These are phyloP conservation scores for Tadarida brasiliensis DNA, from an alignment of 2,797 vertebrate genomes.

Conservation along the genomic window DNA sequence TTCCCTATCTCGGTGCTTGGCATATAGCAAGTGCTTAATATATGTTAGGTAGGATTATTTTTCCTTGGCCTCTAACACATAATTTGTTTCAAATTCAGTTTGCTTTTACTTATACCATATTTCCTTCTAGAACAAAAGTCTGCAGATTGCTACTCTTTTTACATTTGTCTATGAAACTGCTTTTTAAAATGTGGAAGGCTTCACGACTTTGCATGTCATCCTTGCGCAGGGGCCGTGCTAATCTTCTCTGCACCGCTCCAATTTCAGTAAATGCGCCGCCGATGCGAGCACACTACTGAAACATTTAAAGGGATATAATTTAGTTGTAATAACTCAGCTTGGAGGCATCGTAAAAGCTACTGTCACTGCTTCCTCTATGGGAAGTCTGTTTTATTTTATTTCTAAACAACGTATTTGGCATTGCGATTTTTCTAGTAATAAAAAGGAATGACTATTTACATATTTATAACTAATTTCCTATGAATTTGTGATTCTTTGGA, in stretches of 20 bases:
- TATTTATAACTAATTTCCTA: not conserved
- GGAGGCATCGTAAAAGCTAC: not conserved
- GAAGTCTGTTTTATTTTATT: not conserved
- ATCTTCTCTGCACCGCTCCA: not conserved
- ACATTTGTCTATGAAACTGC: not conserved
- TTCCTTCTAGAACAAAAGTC: not conserved
- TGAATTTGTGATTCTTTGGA: not conserved
- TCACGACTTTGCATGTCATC: not conserved
- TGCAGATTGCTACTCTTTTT: not conserved
- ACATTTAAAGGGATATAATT: constrained; percentile 4
- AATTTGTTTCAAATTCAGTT: constrained; percentile 14
- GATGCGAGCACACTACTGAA: not conserved
- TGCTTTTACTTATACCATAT: not conserved
- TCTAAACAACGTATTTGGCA: not conserved
- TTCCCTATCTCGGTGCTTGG: not conserved
- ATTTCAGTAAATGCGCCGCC: not conserved
- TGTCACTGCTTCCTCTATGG: not conserved
- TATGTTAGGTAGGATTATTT: not conserved
- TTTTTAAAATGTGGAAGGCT: not conserved
- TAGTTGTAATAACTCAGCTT: not conserved
- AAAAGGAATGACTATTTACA: not conserved
- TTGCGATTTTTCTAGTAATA: not conserved
- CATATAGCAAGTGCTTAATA: not conserved
- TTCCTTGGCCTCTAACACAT: not conserved
- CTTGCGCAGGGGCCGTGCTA: not conserved